Conservation (phyloP, 2,797 vertebrate genomes). For the Nasua narica region DNA sequence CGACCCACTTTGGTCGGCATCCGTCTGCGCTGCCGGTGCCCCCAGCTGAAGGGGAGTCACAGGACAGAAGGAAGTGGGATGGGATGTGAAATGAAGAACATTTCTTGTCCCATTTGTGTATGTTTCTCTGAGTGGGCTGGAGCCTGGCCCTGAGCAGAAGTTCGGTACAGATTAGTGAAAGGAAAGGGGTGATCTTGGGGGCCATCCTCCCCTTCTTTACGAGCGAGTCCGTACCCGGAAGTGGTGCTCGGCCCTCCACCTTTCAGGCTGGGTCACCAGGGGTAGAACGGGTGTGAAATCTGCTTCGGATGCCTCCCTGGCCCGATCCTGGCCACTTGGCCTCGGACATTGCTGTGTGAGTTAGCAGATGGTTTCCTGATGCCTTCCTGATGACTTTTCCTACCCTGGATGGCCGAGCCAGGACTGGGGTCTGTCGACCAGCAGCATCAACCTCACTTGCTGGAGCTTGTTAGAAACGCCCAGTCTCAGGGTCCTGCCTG, state of each 20-base stretch:
- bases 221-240: neutral
- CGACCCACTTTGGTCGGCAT: neutral
- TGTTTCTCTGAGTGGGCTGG: neutral
- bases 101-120: slow-evolving; percentile 15
- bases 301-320: neutral
- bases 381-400: neutral
- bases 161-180: neutral
- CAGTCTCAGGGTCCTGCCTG: neutral
- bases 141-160: neutral
- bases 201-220: neutral
- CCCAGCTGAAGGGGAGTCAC: neutral
- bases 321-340: neutral
- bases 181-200: neutral
- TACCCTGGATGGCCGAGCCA: neutral
- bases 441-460: neutral
- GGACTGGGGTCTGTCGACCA: neutral
- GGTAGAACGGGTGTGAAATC: neutral
- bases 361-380: neutral
- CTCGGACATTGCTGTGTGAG: neutral
- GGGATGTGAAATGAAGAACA: neutral
- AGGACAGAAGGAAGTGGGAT: neutral
- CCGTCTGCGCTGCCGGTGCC: neutral
- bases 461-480: neutral
- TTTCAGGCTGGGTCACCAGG: neutral
- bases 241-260: neutral